A percentile compares a stretch with the other conserved stretches of the same genome.
Conservation (phyloP, 2,797 vertebrate genomes). For the Pipistrellus nathusii region DNA sequence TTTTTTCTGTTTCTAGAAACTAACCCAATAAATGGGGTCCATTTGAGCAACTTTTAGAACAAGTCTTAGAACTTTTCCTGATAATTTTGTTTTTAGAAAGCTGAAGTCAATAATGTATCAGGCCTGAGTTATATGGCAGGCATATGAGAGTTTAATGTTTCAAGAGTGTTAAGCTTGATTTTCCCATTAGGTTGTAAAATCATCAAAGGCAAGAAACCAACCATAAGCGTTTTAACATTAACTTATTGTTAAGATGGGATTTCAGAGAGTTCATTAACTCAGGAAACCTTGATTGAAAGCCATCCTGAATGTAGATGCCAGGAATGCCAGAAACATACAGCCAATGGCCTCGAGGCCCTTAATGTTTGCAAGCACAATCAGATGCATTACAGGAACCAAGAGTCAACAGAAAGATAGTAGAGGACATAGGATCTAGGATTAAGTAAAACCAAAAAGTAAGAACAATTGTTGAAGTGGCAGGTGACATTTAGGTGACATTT, state of each 20-base stretch:
- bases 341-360: background rate
- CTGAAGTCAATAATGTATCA: background rate
- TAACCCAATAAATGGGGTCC: background rate
- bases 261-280: conserved; percentile 58
- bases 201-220: conserved; percentile 18
- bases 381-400: background rate
- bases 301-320: background rate
- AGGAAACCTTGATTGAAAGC: conserved; percentile 5
- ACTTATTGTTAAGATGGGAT: background rate
- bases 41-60: conserved; percentile 5
- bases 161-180: background rate
- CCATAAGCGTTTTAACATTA: conserved; percentile 11
- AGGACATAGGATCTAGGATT: background rate
- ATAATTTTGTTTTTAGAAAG: conserved; percentile 16
- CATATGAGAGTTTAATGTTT: background rate
- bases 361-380: background rate
- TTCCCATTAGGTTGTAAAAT: conserved; percentile 45
- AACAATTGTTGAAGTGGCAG: background rate
- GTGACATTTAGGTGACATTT: background rate
- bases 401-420: background rate
- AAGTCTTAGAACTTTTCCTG: background rate
- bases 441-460: background rate
- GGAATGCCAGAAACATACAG: background rate
- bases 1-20: conserved; percentile 42
- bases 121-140: background rate